phyloP scores from a whole-genome alignment of 2,113 vertebrate genomes.

The Caranx melampygus region DNA sequence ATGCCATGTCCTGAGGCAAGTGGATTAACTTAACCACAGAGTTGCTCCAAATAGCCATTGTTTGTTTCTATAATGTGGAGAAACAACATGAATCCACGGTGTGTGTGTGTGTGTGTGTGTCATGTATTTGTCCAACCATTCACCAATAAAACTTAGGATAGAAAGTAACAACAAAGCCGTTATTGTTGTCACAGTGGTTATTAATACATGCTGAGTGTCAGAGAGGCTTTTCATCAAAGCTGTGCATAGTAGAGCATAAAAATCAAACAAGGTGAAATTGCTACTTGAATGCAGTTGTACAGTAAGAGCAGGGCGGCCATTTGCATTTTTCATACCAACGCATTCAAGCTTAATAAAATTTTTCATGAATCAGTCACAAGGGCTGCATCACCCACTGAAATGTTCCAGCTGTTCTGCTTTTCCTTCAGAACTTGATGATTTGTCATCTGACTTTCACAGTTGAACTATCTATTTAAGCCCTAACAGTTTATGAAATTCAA shows the following conservation, averaged over 20 bases:
- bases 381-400: background rate
- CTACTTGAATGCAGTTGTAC: background rate
- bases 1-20: constrained; percentile 1
- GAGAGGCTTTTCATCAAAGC: constrained; percentile 12
- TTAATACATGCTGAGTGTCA: constrained; percentile 30
- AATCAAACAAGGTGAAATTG: constrained; percentile 15
- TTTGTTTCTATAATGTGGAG: background rate
- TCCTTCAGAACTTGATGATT: no score
- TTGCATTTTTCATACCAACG: no score
- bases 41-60: background rate
- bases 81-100: background rate
- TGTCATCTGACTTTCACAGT: no score
- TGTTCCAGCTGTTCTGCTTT: no score
- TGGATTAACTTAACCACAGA: constrained; percentile 13
- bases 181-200: constrained; percentile 18
- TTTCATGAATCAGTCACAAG: no score
- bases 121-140: constrained; percentile 19
- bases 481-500: no score
- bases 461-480: no score
- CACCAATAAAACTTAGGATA: background rate
- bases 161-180: background rate
- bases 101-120: background rate
- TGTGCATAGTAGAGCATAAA: background rate
- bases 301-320: background rate
- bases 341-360: no score